Evolutionary conservation across 2,113 vertebrate genomes (phyloP).

Genomic region (Mesitornis unicolor): DNA sequence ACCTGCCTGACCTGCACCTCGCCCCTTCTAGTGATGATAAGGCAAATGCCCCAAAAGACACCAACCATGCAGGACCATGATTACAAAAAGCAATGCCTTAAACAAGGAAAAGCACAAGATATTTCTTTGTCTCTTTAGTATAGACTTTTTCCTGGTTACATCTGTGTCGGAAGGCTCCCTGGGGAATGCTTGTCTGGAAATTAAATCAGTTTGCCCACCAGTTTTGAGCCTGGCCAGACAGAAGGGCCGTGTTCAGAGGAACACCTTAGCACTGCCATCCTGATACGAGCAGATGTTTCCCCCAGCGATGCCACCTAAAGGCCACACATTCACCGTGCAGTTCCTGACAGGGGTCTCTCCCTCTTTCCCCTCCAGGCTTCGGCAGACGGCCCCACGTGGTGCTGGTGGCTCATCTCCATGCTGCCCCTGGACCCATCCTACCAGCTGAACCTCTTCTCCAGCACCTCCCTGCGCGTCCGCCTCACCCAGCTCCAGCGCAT

Average conservation of each 20-base stretch:
- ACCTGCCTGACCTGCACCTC: not conserved
- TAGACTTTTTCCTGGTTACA: not conserved
- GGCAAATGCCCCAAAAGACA: not conserved
- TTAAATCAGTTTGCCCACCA: not conserved
- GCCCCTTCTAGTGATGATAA: not conserved
- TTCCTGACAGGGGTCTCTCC: not conserved
- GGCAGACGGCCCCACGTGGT: conserved; percentile 79
- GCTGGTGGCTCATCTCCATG: conserved; percentile 84
- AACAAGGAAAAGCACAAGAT: not conserved
- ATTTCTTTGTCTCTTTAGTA: not conserved
- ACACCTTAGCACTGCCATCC: not conserved
- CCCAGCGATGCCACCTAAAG: rapidly evolving
- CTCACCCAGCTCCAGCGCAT: conserved; percentile 80
- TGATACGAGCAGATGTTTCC: not conserved
- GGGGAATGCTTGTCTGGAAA: not conserved
- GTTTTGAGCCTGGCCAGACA: not conserved
- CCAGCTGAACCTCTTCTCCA: conserved; percentile 81
- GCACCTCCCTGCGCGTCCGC: conserved; percentile 79
- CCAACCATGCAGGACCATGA: rapidly evolving
- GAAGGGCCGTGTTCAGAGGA: not conserved
- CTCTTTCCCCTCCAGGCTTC: conserved; percentile 59
- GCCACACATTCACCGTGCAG: rapidly evolving
- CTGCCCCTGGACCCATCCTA: conserved; percentile 80
- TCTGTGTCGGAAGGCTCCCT: not conserved
- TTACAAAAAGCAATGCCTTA: not conserved